Conservation (phyloP, 92 coral and sea anemone genomes). For the Parazoanthus swiftii region DNA sequence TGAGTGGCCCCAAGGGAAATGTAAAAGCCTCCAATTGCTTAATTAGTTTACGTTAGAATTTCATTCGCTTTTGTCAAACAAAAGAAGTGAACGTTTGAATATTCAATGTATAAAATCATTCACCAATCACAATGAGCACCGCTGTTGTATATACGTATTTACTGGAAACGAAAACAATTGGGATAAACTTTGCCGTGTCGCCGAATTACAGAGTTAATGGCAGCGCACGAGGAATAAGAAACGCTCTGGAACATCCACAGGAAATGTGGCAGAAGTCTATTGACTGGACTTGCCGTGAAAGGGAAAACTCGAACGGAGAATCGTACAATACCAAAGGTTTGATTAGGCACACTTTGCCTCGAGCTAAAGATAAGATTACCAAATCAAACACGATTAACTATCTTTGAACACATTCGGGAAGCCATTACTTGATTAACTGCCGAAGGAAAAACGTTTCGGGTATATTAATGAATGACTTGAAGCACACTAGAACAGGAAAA, state of each 20-base stretch:
- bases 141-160: conserved; percentile 20
- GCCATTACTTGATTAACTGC: neutral
- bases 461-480: neutral
- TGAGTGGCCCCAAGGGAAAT: conserved; percentile 10
- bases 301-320: neutral
- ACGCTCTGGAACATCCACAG: neutral
- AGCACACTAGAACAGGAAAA: neutral
- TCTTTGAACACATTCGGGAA: neutral
- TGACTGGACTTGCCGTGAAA: neutral
- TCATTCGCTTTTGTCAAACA: conserved; percentile 18
- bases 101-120: neutral
- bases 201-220: conserved; percentile 9
- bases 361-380: neutral
- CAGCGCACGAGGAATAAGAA: neutral
- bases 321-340: neutral
- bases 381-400: conserved; percentile 21
- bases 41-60: conserved; percentile 8
- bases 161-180: conserved; percentile 30
- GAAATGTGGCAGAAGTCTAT: neutral
- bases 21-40: conserved; percentile 29
- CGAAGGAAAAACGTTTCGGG: neutral
- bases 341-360: too few species aligned
- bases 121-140: conserved; percentile 27
- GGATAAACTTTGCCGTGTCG: conserved; percentile 30
- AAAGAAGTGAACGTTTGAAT: conserved; percentile 19